Evolutionary conservation across 2,113 vertebrate genomes (phyloP), one percentile per base, ranked within the genome.

Genomic region (Apodemus sylvaticus): DNA sequence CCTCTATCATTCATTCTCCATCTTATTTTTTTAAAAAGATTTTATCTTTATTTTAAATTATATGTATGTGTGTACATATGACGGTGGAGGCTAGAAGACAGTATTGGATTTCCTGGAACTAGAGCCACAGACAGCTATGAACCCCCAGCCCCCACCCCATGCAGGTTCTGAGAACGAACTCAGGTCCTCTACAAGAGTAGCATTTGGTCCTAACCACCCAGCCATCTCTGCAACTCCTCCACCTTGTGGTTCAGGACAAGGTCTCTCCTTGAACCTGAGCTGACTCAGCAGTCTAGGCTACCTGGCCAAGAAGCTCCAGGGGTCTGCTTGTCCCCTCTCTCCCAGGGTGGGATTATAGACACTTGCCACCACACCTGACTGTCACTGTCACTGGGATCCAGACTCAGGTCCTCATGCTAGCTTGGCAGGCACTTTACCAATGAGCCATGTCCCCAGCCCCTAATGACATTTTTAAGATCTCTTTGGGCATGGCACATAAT

Each of bases 401-500:
- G 19, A 62, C n/a, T 85, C 58, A 45, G 58, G 58, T 45, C 16
- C 82, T 39, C 82, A 31, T 1, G 24, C 24, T 42, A 9, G 81
- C 26, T 45, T 45, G n/a, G 58, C n/a, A 83, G 39, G 58, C n/a
- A 45, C n/a, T 31, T 81, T 31, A 45, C 55, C 58, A 64, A 19
- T 36, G 42, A 86, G 19, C 29, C 42, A 36, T 36, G 29, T 86
- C 19, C 42, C 29, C 17, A 68, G 5, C 10, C 42, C 42, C 42
- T 42, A 20, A 70, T n/a, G 36, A 9, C 2, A 13, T 16, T 17
- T 64, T 4, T 0, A 73, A 53, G 66, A n/a, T 51, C 66, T 70
- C 2, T 0, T 7, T 6, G 14, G 58, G 14, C 45, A 0, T 0
- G 10, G 11, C 11, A 0, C 17, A 9, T 7, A 53, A 17, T 0